A percentile compares a stretch with the other conserved stretches of the same genome.
Conservation (phyloP, 2,113 vertebrate species). For the Axis porcinus region DNA sequence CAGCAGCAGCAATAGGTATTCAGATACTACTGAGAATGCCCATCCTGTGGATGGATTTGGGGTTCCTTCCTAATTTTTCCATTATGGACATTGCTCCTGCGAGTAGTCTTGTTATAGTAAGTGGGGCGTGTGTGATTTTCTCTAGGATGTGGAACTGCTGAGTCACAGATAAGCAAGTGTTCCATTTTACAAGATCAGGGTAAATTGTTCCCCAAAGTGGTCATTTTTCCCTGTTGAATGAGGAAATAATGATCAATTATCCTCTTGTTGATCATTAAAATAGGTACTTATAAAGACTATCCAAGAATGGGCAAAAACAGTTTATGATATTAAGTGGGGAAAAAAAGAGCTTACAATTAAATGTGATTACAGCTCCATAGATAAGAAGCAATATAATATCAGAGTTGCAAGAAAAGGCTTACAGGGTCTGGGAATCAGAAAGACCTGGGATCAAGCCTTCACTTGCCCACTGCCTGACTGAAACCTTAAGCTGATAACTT, state of each 20-base stretch:
- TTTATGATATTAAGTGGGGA: neutral
- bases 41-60: neutral
- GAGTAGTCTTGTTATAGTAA: accelerated
- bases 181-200: neutral
- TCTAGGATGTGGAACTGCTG: neutral
- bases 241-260: neutral
- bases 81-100: neutral
- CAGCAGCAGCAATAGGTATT: neutral
- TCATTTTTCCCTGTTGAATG: neutral
- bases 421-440: neutral
- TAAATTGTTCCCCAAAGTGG: neutral
- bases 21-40: too few relatives aligned
- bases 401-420: neutral
- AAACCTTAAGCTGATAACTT: neutral
- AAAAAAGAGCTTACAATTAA: neutral
- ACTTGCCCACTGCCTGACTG: neutral
- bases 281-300: neutral
- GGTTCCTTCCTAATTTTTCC: neutral
- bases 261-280: neutral
- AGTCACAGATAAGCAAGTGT: neutral
- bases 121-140: neutral
- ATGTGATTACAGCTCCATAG: neutral
- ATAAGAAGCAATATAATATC: neutral
- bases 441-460: neutral
- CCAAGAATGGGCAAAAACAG: neutral